A percentile compares a stretch with the other conserved stretches of the same genome.
These are phyloP conservation scores for Leptopilina myrica DNA, from an alignment of 2,888 invertebrate species.

Conservation along the genomic window DNA sequence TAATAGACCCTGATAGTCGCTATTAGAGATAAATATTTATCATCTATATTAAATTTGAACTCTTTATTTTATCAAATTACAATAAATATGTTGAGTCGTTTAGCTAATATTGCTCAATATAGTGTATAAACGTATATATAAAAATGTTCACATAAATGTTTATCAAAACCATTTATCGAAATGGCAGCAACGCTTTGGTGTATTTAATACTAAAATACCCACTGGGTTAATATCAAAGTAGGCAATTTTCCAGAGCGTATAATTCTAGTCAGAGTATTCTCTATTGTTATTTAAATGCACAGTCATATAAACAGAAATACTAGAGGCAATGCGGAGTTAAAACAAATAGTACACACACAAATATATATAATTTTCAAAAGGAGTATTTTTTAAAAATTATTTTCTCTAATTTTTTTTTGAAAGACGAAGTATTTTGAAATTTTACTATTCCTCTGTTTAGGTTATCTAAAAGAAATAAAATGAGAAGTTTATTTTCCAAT, in stretches of 20 bases:
- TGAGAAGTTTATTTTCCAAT: neutral
- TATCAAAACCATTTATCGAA: slow-evolving; percentile 7
- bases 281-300: neutral
- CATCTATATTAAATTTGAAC: neutral
- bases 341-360: neutral
- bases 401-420: too few relatives aligned
- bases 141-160: neutral
- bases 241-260: slow-evolving; percentile 6
- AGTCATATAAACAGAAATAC: neutral
- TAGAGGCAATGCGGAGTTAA: neutral
- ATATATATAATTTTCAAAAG: too few relatives aligned
- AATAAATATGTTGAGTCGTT: neutral
- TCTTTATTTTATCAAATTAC: neutral
- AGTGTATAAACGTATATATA: too few relatives aligned
- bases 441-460: too few relatives aligned
- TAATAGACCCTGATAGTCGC: too few relatives aligned
- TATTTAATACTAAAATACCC: slow-evolving; percentile 9
- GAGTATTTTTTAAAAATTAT: too few relatives aligned
- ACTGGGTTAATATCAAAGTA: slow-evolving; percentile 18
- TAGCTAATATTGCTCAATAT: neutral
- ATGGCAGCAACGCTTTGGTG: neutral
- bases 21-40: too few relatives aligned
- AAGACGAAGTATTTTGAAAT: too few relatives aligned
- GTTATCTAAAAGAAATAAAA: too few relatives aligned
- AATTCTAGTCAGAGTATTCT: slow-evolving; percentile 12